phyloP scores from a whole-genome alignment of 2,797 vertebrate genomes.

The Hydrocynus forskahlii region DNA sequence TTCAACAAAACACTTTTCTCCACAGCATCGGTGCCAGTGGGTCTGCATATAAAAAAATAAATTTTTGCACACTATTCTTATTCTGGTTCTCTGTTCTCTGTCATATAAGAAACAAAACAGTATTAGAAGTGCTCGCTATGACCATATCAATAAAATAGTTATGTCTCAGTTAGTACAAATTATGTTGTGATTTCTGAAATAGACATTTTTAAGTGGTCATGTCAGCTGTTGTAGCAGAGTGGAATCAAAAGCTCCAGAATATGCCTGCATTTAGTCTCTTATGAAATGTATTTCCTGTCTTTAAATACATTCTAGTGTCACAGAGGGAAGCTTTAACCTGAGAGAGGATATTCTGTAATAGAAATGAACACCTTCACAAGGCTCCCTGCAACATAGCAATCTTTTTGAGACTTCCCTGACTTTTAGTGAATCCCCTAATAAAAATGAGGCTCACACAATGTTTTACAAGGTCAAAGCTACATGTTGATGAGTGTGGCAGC shows the following conservation, averaged over 20 bases:
- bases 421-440: neutral
- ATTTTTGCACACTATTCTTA: neutral
- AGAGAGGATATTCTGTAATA: neutral
- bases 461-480: neutral
- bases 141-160: neutral
- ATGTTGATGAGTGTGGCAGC: neutral
- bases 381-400: neutral
- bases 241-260: neutral
- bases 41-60: neutral
- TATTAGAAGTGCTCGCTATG: neutral
- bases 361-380: neutral
- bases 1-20: neutral
- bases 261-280: neutral
- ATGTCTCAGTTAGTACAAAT: neutral
- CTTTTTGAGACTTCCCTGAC: too few relatives aligned
- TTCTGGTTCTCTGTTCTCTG: neutral
- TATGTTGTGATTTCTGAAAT: neutral
- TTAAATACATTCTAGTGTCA: neutral
- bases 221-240: neutral
- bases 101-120: neutral
- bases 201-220: neutral
- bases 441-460: neutral
- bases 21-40: too few relatives aligned
- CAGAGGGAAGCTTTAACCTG: neutral
- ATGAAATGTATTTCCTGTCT: neutral